Percentiles rank a stretch among this genome's conserved stretches.
phyloP scores from a whole-genome alignment of 2,113 vertebrate genomes.

The Lampris incognitus region DNA sequence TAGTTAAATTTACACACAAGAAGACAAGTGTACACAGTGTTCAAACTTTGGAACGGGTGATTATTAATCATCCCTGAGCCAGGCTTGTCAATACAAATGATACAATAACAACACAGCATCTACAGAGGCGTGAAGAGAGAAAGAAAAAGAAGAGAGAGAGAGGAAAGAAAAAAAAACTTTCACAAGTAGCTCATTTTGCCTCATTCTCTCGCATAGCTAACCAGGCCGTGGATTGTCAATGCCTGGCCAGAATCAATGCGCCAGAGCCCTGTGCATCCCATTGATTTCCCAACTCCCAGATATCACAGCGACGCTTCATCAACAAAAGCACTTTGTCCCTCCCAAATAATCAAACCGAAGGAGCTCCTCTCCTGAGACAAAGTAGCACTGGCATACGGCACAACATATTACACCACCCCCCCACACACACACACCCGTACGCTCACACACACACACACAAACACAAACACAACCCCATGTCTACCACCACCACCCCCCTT shows the following conservation, averaged over 20 bases:
- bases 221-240: slow-evolving; percentile 88
- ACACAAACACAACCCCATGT: too few species aligned
- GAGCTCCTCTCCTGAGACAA: slow-evolving; percentile 72
- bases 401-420: neutral
- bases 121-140: slow-evolving; percentile 14
- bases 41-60: slow-evolving; percentile 85
- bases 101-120: slow-evolving; percentile 51
- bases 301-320: slow-evolving; percentile 88
- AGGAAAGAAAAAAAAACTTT: slow-evolving; percentile 81
- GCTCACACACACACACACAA: slow-evolving; percentile 1
- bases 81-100: slow-evolving; percentile 86
- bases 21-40: slow-evolving; percentile 24
- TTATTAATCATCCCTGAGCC: slow-evolving; percentile 92
- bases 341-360: slow-evolving; percentile 88
- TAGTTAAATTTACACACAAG: neutral
- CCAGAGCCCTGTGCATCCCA: slow-evolving; percentile 84
- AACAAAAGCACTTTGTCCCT: slow-evolving; percentile 89
- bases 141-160: slow-evolving; percentile 33
- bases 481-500: neutral
- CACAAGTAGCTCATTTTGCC: slow-evolving; percentile 86
- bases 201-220: slow-evolving; percentile 85
- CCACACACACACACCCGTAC: neutral
- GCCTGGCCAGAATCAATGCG: slow-evolving; percentile 84
- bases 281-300: slow-evolving; percentile 90
- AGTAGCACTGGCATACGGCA: slow-evolving; percentile 56